Evolutionary conservation across 1,140 invertebrate genomes (phyloP), one percentile per base, ranked within the genome.

Genomic region (Brachionus koreanus): DNA sequence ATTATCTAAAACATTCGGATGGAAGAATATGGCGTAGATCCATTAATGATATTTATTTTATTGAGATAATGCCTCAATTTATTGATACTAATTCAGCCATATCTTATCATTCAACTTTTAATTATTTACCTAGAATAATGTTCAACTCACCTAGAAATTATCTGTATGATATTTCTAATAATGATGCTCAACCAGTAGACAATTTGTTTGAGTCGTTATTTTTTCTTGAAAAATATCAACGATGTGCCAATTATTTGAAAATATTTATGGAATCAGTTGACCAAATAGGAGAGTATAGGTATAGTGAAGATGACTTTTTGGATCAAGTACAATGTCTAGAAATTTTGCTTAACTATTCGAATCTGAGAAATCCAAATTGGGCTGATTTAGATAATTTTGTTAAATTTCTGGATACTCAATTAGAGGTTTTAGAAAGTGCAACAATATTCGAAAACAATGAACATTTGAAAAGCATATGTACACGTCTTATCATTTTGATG

Each of bases 371-470:
- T 65, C 87, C 87, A 2, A 87, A 86, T 0, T 88, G 87, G 87
- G 83, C 86, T 61, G 87, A 88, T 83, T 82, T 88, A 9, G 77
- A 84, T 9, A 85, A 87, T 83, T 88, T 87, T 86, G 86, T 86
- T 1, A 84, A 83, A 52, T 88, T 88, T 83, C 84, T 88, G 12
- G 86, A 87, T 84, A 84, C 74, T n/a, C 87, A 87, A 74, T 83
- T 88, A 13, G 39, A 83, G 9, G 85, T 86, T 76, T 86, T 84
- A 84, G 86, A 87, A 83, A 83, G 57, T 19, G 86, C 86, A 9
- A 33, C 42, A 35, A n/a, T 79, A 9, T 23, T 79, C 9, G 25
- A 16, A 3, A 19, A 37, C 25, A 42, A 61, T 16, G 16, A 19
- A 12, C 9, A 74, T 23, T 74, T 74, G 12, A 79, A 61, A 42